phyloP scores from a whole-genome alignment of 2,797 vertebrate species.

The Anguilla pacifica region DNA sequence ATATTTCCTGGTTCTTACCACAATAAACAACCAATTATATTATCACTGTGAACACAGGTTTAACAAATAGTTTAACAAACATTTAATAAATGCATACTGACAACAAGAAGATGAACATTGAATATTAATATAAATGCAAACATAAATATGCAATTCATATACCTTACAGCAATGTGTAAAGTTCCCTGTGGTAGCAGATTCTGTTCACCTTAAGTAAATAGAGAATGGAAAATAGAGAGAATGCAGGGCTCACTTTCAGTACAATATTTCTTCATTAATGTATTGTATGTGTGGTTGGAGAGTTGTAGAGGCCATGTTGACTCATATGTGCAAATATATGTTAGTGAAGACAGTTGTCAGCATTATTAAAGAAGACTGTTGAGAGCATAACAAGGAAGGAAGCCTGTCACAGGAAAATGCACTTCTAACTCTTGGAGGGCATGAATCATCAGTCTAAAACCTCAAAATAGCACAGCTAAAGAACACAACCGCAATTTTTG shows the following conservation, averaged over 20 bases:
- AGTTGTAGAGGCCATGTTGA: background rate
- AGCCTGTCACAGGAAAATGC: background rate
- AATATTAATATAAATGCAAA: background rate
- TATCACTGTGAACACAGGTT: background rate
- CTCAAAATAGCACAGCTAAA: background rate
- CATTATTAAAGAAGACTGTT: background rate
- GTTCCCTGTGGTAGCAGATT: background rate
- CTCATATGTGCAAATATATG: background rate
- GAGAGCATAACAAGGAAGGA: background rate
- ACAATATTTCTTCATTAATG: background rate
- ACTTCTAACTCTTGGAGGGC: background rate
- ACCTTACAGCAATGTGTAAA: background rate
- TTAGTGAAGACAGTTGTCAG: background rate
- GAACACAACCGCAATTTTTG: background rate
- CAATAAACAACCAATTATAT: background rate
- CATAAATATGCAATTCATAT: background rate
- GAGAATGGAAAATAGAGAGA: too few relatives aligned
- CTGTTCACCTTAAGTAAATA: too few relatives aligned
- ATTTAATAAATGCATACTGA: background rate
- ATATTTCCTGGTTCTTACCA: background rate
- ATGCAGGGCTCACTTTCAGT: background rate
- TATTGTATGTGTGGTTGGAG: background rate
- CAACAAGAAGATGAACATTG: background rate
- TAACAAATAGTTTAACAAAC: background rate
- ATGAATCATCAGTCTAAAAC: background rate